Evolutionary conservation across 92 coral and sea anemone species (phyloP), one percentile per base, ranked within the genome.

Genomic region (Ricordea florida): DNA sequence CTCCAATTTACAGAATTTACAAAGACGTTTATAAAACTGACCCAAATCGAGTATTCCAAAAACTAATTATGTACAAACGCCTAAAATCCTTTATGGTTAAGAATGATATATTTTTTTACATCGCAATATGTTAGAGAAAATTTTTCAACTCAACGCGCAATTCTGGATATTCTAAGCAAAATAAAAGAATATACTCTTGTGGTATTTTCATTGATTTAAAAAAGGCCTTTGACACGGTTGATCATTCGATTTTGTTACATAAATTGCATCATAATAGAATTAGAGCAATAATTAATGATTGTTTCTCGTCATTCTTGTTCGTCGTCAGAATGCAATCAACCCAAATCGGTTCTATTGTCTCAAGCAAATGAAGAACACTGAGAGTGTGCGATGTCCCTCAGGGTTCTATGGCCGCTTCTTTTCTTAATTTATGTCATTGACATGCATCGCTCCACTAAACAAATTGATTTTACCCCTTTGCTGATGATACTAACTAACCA

Each of bases 401-500:
- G 27, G 69, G 69, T 5, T 62, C 69, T 10, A 28, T 62, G 40
- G n/a, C 76, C 67, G 11, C 15, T 53, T 15, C 15, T 53, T 10
- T 47, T 68, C 23, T 23, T 56, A 25, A 30, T 69, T 15, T 69
- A 69, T 34, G 62, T 69, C 28, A 49, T 55, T 33, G 73, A 69
- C 43, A 69, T 69, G 33, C 34, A 24, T 37, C 10, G 23, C 24
- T 15, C 80, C 43, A 44, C 83, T 26, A 33, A 28, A 18, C 70
- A 66, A 27, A 10, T 76, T 38, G 46, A 47, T 45, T 70, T 69
- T 66, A 20, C 59, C 48, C 70, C 3, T 76, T 76, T 76, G 82
- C 83, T 45, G 65, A 57, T 31, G 44, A 37, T 37, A 37, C 44
- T 8, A 74, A 74, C 40, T 27, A 40, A 14, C 59, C 66, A 3